Evolutionary conservation across 2,113 vertebrate genomes (phyloP), one percentile per base, ranked within the genome.

Genomic region (Bambusicola thoracicus): DNA sequence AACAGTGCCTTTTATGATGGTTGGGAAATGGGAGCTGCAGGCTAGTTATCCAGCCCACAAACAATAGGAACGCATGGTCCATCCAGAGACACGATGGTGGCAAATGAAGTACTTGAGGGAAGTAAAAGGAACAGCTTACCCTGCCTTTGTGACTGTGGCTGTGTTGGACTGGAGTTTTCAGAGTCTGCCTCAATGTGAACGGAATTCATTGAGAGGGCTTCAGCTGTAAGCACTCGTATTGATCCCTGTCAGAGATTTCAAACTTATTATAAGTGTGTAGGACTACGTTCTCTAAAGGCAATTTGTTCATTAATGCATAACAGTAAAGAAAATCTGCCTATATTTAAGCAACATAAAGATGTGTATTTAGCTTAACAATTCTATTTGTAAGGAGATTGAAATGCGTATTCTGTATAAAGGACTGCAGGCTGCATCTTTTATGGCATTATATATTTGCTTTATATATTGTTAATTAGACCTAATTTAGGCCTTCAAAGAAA

Each of bases 381-480:
- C 85, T 94, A 56, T 85, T 87, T 93, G 87, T 80, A 87, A 91
- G 94, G 85, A 91, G 56, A 91, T 80, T 38, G 11, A 69, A 67
- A 92, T 74, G 70, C 72, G 94, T 74, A 69, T 95, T 70, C 90
- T 76, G 36, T 56, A 75, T 68, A 87, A 76, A 68, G 68, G 55
- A 69, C 44, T 74, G 61, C 83, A 66, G 79, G 82, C 32, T 95
- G 74, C 72, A 92, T 81, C 68, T 89, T 85, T 90, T 82, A 82
- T 82, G 74, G 14, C 93, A 87, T 88, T 93, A 76, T 87, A 83
- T 77, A 68, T 95, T 98, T 96, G 92, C 92, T 97, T 97, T 96
- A 92, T 95, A 96, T 94, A 90, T 69, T 89, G 92, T 95, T 97
- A 98, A 97, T 97, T 97, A 96, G 89, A 87, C 91, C 95, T 89